Conservation (phyloP, 2,113 vertebrate genomes). For the Dendropsophus ebraccatus region DNA sequence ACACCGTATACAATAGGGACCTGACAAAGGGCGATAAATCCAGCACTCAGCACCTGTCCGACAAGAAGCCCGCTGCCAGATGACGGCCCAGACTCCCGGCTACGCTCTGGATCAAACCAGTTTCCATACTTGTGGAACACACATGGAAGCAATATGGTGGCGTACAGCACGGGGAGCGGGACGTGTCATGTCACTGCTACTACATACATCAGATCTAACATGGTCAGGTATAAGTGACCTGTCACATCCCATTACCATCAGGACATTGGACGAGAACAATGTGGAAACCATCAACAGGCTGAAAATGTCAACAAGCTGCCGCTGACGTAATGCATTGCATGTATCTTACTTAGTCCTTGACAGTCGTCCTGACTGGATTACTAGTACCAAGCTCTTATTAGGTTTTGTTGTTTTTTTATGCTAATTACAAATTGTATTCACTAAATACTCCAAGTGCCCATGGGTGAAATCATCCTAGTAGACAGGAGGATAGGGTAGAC, state of each 20-base stretch:
- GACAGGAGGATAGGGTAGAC: not conserved
- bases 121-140: not conserved
- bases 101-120: constrained; percentile 11
- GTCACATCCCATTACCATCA: too few species aligned
- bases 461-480: not conserved
- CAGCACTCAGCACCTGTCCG: constrained; percentile 19
- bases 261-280: too few species aligned
- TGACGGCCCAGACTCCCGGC: not conserved
- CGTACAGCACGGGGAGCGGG: not conserved
- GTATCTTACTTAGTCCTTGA: too few species aligned
- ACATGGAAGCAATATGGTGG: not conserved
- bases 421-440: too few species aligned
- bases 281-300: too few species aligned
- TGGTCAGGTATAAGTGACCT: too few species aligned
- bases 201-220: not conserved
- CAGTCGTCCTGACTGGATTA: too few species aligned
- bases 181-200: not conserved
- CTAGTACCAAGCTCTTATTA: too few species aligned
- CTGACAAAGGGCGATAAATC: constrained; percentile 6
- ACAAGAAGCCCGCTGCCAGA: not conserved
- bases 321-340: too few species aligned
- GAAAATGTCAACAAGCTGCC: too few species aligned
- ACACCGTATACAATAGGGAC: not conserved
- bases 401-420: too few species aligned
- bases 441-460: not conserved